Evolutionary conservation across 2,888 invertebrate species (phyloP).

Genomic region (Acanthococcus lagerstroemiae): DNA sequence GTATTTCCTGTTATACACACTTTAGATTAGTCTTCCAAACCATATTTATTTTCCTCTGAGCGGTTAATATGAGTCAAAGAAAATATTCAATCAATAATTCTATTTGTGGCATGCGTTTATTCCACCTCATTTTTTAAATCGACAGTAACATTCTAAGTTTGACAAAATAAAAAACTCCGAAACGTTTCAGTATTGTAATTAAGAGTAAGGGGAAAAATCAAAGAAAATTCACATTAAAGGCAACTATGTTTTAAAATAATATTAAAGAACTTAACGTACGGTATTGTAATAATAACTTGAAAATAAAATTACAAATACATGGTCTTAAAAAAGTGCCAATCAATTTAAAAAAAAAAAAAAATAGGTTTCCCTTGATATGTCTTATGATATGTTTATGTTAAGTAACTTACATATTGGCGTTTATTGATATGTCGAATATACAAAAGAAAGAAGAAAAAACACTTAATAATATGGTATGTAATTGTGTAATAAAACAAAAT

Average conservation of each 20-base stretch:
- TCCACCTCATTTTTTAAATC: too few species aligned
- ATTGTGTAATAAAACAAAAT: background rate
- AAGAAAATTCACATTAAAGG: conserved; percentile 19
- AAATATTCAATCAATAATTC: too few species aligned
- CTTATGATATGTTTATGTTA: conserved; percentile 27
- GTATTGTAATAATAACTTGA: background rate
- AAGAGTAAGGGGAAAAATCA: conserved; percentile 6
- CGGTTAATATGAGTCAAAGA: too few species aligned
- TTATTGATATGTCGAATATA: background rate
- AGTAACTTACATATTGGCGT: background rate
- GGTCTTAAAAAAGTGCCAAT: conserved; percentile 10
- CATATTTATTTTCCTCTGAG: too few species aligned
- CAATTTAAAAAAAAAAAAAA: conserved; percentile 13
- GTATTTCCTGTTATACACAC: too few species aligned
- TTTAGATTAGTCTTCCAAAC: too few species aligned
- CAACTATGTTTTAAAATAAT: conserved; percentile 18
- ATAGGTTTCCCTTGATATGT: conserved; percentile 28
- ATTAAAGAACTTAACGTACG: conserved; percentile 1
- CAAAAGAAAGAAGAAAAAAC: background rate
- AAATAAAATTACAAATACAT: conserved; percentile 14
- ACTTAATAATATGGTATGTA: background rate
- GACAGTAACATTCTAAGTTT: too few species aligned
- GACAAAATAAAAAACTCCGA: too few species aligned
- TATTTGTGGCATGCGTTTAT: too few species aligned
- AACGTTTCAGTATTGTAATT: too few species aligned